These are phyloP conservation scores for Drusus annulatus DNA, from an alignment of 1,140 invertebrate genomes.

Conservation along the genomic window DNA sequence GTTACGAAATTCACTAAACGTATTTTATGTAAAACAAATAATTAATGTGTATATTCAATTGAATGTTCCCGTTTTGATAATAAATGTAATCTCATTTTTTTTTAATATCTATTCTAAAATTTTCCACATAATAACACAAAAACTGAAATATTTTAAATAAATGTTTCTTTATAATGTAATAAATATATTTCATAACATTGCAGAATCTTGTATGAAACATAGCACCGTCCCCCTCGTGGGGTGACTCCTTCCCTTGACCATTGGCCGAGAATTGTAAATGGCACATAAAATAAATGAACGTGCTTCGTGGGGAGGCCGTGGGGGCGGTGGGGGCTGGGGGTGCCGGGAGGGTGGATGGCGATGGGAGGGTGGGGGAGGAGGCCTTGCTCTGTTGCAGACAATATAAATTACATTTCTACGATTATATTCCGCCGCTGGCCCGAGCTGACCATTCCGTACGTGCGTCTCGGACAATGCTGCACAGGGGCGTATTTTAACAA, in stretches of 20 bases:
- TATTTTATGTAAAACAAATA: too few relatives aligned
- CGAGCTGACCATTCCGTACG: constrained; percentile 61
- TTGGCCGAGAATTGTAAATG: constrained; percentile 75
- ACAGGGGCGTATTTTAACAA: constrained; percentile 22
- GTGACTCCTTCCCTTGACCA: constrained; percentile 69
- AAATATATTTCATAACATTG: background rate
- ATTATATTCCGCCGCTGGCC: constrained; percentile 69
- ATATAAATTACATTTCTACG: constrained; percentile 74
- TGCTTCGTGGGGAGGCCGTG: constrained; percentile 62
- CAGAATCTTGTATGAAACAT: constrained; percentile 45
- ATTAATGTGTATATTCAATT: too few relatives aligned
- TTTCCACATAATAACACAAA: too few relatives aligned
- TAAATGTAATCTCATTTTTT: too few relatives aligned
- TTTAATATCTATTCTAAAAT: too few relatives aligned
- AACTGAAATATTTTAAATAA: too few relatives aligned
- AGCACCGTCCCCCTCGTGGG: background rate
- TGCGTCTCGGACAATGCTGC: constrained; percentile 42
- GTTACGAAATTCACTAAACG: too few relatives aligned
- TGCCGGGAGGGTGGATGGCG: constrained; percentile 49
- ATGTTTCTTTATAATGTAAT: too few relatives aligned
- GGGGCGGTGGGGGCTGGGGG: constrained; percentile 52
- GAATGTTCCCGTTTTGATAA: too few relatives aligned
- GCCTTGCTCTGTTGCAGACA: constrained; percentile 73
- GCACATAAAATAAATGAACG: constrained; percentile 75
- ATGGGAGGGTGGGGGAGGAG: too few relatives aligned